Evolutionary conservation across 2,888 invertebrate species (phyloP).

Genomic region (Drosophila melanosoma): DNA sequence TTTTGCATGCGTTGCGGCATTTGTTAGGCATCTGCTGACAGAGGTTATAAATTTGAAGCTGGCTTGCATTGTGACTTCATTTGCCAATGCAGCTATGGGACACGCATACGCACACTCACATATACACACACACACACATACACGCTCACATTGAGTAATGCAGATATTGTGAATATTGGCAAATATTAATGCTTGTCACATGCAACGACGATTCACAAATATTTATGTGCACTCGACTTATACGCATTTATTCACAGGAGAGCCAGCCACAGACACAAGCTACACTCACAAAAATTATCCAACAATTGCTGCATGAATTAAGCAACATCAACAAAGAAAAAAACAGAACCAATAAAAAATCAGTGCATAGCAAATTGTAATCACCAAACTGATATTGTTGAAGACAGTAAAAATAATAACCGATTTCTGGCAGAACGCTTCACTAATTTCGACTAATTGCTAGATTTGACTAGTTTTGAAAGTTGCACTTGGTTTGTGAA

Average conservation of each 20-base stretch:
- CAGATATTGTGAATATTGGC: slow-evolving; percentile 57
- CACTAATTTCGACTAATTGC: slow-evolving; percentile 31
- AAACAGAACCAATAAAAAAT: neutral
- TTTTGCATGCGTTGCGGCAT: slow-evolving; percentile 46
- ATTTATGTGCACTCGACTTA: slow-evolving; percentile 45
- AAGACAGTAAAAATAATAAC: slow-evolving; percentile 10
- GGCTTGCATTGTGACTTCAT: slow-evolving; percentile 65
- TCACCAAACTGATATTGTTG: slow-evolving; percentile 26
- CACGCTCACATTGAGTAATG: neutral
- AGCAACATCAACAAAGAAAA: neutral
- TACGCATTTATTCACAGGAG: slow-evolving; percentile 49
- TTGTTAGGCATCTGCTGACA: slow-evolving; percentile 50
- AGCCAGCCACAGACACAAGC: slow-evolving; percentile 21
- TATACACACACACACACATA: neutral
- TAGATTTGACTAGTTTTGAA: slow-evolving; percentile 18
- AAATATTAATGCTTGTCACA: slow-evolving; percentile 71
- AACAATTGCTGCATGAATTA: no score
- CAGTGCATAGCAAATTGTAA: slow-evolving; percentile 33
- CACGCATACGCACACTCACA: slow-evolving; percentile 14
- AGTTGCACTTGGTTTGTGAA: slow-evolving; percentile 14
- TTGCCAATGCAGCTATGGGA: slow-evolving; percentile 46
- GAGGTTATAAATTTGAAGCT: slow-evolving; percentile 57
- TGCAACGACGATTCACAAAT: slow-evolving; percentile 42
- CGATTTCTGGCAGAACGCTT: neutral
- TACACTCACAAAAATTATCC: slow-evolving; percentile 23